A percentile compares a stretch with the other conserved stretches of the same genome.
These are phyloP conservation scores for Paramormyrops kingsleyae DNA, from an alignment of 2,113 vertebrate genomes.

Conservation along the genomic window DNA sequence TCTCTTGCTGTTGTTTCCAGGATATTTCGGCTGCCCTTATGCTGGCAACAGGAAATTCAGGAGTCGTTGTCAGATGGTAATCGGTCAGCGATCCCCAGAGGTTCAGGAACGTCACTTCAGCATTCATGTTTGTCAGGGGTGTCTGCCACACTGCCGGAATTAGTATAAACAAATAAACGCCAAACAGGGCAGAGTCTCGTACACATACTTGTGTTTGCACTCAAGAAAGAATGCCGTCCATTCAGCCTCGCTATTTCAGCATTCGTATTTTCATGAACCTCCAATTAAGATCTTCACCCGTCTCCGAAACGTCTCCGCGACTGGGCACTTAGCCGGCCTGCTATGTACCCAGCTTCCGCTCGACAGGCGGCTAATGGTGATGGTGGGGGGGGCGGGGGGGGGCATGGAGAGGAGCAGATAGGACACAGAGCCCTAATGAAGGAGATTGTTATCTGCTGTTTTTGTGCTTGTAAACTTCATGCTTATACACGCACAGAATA, in stretches of 20 bases:
- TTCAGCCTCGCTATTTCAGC: neutral
- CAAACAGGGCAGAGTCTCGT: neutral
- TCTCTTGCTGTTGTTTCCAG: neutral
- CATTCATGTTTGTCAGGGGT: neutral
- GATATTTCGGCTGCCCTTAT: neutral
- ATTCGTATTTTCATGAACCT: neutral
- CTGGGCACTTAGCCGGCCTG: neutral
- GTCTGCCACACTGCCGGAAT: neutral
- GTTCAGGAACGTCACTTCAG: neutral
- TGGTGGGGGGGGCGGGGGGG: neutral
- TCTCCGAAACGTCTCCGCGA: neutral
- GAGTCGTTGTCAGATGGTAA: neutral
- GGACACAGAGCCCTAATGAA: neutral
- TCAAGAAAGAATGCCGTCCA: neutral
- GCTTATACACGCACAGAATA: neutral
- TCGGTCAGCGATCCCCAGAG: neutral
- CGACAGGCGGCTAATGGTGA: neutral
- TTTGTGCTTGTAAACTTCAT: neutral
- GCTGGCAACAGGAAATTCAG: neutral
- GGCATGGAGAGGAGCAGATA: neutral
- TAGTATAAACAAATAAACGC: neutral
- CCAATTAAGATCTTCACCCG: conserved; percentile 13
- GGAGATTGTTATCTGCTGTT: neutral
- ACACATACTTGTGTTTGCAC: neutral
- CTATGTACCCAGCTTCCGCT: neutral